A percentile compares a stretch with the other conserved stretches of the same genome.
Conservation (phyloP, 2,797 vertebrate genomes). For the Alectoris magna region DNA sequence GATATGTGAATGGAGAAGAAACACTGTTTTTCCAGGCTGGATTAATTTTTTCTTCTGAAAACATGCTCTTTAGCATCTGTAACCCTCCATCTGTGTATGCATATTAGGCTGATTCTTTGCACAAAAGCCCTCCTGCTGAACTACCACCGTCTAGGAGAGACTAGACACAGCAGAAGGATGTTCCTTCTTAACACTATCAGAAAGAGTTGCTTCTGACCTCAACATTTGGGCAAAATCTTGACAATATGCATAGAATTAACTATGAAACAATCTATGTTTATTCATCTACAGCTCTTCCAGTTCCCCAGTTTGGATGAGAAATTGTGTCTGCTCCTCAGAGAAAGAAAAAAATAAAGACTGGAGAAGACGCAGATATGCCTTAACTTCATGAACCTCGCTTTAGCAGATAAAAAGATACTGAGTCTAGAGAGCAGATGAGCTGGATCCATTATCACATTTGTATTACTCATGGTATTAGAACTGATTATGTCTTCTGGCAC, state of each 20-base stretch:
- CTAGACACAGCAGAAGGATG: neutral
- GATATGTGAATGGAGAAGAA: neutral
- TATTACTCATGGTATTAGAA: neutral
- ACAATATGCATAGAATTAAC: neutral
- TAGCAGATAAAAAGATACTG: constrained; percentile 7
- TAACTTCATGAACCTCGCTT: neutral
- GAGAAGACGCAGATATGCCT: neutral
- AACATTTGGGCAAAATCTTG: neutral
- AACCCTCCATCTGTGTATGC: accelerated
- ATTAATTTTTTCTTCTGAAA: neutral
- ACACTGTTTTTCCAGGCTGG: neutral
- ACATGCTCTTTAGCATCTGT: neutral
- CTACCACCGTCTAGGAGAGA: neutral
- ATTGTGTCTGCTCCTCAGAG: neutral
- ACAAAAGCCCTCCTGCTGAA: neutral
- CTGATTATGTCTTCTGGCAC: neutral
- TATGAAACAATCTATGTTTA: neutral
- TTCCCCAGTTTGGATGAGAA: neutral
- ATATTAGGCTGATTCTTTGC: neutral
- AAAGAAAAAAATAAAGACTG: neutral
- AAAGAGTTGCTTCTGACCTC: neutral
- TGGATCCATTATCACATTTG: neutral
- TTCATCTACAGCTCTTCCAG: neutral
- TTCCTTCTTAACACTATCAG: neutral
- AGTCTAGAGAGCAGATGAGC: neutral